Evolutionary conservation across 2,113 vertebrate species (phyloP).

Genomic region (Malurus melanocephalus): DNA sequence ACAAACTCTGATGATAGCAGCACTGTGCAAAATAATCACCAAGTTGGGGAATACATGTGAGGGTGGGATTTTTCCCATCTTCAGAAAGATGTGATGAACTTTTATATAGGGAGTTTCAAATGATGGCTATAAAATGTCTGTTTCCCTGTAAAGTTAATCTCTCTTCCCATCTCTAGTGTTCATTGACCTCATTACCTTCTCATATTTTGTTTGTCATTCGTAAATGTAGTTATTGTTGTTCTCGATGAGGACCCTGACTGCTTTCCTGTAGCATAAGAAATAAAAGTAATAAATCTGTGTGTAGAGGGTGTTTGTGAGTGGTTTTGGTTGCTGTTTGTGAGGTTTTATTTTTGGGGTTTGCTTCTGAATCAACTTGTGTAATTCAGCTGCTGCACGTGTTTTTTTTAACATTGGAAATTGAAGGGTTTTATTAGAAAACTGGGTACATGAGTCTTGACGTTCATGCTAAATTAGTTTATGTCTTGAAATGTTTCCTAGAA

Average conservation of each 20-base stretch:
- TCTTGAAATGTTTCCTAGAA: background rate
- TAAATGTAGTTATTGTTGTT: background rate
- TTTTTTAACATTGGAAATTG: background rate
- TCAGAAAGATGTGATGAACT: background rate
- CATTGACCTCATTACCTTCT: background rate
- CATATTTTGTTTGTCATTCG: background rate
- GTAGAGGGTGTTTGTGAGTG: background rate
- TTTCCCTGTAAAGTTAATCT: background rate
- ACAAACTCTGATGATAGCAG: background rate
- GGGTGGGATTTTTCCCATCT: background rate
- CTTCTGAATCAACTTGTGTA: background rate
- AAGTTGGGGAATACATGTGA: background rate
- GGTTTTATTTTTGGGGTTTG: background rate
- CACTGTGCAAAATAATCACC: background rate
- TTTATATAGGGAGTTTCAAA: background rate
- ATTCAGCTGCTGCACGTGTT: background rate
- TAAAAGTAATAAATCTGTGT: background rate
- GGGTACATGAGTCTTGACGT: background rate
- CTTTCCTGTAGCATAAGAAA: background rate
- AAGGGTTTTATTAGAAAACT: background rate
- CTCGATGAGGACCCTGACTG: background rate
- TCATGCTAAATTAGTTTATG: background rate
- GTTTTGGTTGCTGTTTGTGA: background rate
- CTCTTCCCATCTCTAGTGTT: background rate
- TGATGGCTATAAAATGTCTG: background rate